These are phyloP conservation scores for Oopsacas minuta DNA, from an alignment of 37 sponge, comb jelly and placozoan genomes.

Conservation along the genomic window DNA sequence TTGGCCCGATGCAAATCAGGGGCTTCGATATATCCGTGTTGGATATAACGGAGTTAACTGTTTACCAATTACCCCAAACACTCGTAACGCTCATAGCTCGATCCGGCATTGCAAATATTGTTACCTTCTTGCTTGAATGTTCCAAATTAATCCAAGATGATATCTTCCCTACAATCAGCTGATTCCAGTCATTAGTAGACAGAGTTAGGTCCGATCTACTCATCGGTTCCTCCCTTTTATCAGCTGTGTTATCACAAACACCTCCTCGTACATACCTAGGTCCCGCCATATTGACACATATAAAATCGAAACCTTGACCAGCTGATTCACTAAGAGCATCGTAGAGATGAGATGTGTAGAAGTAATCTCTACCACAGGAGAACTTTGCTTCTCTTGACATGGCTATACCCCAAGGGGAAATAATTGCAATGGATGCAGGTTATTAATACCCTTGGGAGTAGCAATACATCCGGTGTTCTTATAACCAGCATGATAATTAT, in stretches of 20 bases:
- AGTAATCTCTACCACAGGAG: neutral
- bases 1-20: too few species aligned
- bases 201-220: constrained; percentile 60
- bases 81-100: too few species aligned
- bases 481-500: too few species aligned
- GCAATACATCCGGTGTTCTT: too few species aligned
- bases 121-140: neutral
- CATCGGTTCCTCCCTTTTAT: constrained; percentile 31
- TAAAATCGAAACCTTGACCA: constrained; percentile 58
- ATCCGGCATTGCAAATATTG: too few species aligned
- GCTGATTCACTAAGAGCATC: neutral
- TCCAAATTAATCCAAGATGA: constrained; percentile 87
- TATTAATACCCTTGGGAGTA: too few species aligned
- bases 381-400: neutral
- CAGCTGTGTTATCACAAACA: neutral
- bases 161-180: constrained; percentile 56
- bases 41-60: too few species aligned
- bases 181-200: constrained; percentile 47
- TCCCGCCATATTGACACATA: constrained; percentile 48
- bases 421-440: too few species aligned
- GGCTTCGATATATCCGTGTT: too few species aligned
- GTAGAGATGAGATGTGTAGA: neutral
- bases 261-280: constrained; percentile 62
- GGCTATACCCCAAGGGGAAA: neutral
- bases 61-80: too few species aligned